phyloP scores from a whole-genome alignment of 2,797 vertebrate species.

The Pygocentrus nattereri region DNA sequence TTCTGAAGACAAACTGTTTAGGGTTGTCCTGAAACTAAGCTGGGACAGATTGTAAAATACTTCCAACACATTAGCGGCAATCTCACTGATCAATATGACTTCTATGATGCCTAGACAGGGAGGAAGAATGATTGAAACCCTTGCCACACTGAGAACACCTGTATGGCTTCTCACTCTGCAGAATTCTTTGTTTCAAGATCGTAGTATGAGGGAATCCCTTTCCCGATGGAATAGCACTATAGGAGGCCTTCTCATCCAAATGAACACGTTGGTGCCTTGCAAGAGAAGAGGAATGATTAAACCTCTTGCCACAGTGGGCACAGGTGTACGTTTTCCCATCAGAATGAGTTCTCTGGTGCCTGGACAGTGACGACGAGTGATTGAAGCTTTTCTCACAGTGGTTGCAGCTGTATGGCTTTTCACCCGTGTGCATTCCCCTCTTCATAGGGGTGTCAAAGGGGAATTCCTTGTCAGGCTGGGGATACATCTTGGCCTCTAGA shows the following conservation, averaged over 20 bases:
- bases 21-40: conserved; percentile 62
- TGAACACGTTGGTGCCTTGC: conserved; percentile 83
- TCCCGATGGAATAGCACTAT: conserved; percentile 73
- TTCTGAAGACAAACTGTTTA: conserved; percentile 45
- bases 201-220: conserved; percentile 81
- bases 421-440: conserved; percentile 76
- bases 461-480: conserved; percentile 75
- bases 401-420: conserved; percentile 85
- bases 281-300: conserved; percentile 84
- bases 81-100: conserved; percentile 80
- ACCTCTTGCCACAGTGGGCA: conserved; percentile 81
- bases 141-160: conserved; percentile 85
- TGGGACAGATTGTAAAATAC: conserved; percentile 56
- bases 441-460: conserved; percentile 75
- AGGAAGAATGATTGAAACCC: conserved; percentile 86
- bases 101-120: conserved; percentile 83
- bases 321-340: conserved; percentile 84
- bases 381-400: conserved; percentile 86
- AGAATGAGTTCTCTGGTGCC: conserved; percentile 86
- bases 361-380: conserved; percentile 84
- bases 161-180: conserved; percentile 81
- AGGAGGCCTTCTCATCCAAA: conserved; percentile 79
- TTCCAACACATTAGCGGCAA: not conserved
- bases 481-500: conserved; percentile 79
- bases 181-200: conserved; percentile 79